A percentile compares a stretch with the other conserved stretches of the same genome.
These are phyloP conservation scores for Esperia sulphurella DNA, from an alignment of 2,888 invertebrate genomes.

Conservation along the genomic window DNA sequence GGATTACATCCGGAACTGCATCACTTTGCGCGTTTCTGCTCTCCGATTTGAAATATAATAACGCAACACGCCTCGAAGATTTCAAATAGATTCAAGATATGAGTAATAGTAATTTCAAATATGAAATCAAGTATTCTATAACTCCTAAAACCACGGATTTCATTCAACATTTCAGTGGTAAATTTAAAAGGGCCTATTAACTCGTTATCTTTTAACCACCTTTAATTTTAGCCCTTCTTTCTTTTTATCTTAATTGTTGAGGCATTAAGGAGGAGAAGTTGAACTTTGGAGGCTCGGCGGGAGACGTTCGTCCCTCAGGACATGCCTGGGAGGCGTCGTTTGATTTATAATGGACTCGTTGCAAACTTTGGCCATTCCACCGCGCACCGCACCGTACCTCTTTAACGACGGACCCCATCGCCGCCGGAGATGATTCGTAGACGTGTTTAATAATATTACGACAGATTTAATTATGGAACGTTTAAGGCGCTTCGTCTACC, in stretches of 20 bases:
- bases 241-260: conserved; percentile 79
- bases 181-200: conserved; percentile 68
- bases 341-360: conserved; percentile 80
- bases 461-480: conserved; percentile 78
- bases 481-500: conserved; percentile 61
- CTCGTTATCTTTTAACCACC: conserved; percentile 77
- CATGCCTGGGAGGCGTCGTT: conserved; percentile 76
- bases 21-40: conserved; percentile 38
- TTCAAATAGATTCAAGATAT: conserved; percentile 2
- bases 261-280: conserved; percentile 75
- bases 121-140: conserved; percentile 1
- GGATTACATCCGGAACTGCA: conserved; percentile 39
- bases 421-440: conserved; percentile 77
- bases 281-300: conserved; percentile 66
- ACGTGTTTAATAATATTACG: conserved; percentile 78
- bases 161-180: conserved; percentile 35
- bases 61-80: too few species aligned
- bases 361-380: conserved; percentile 76
- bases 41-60: conserved; percentile 8
- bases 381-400: conserved; percentile 67
- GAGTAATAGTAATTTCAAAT: conserved; percentile 3
- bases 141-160: conserved; percentile 22
- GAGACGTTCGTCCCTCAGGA: conserved; percentile 75
- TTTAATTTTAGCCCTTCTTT: conserved; percentile 76
- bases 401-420: conserved; percentile 75